These are phyloP conservation scores for Caenorhabditis briggsae DNA, from an alignment of 1,140 invertebrate species.

Conservation along the genomic window DNA sequence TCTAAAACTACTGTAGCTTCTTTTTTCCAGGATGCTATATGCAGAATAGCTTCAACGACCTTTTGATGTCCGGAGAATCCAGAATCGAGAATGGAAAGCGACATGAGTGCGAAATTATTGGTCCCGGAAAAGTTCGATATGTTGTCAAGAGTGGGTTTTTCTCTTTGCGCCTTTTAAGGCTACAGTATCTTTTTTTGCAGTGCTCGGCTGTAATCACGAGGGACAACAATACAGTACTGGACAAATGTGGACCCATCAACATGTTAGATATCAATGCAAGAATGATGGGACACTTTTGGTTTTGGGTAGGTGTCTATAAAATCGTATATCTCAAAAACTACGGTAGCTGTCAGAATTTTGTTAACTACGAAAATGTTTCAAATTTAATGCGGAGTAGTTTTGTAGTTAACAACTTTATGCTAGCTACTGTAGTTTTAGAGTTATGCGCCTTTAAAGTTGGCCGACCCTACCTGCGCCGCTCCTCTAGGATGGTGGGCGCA, in stretches of 20 bases:
- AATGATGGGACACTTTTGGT: slow-evolving; percentile 70
- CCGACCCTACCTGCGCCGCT: too few relatives aligned
- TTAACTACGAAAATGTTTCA: too few relatives aligned
- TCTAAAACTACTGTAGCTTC: too few relatives aligned
- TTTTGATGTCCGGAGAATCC: slow-evolving; percentile 74
- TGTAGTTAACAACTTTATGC: too few relatives aligned
- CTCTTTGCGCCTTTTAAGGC: slow-evolving; percentile 52
- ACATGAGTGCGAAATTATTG: slow-evolving; percentile 73
- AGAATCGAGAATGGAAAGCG: slow-evolving; percentile 71
- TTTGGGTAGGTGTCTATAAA: slow-evolving; percentile 67
- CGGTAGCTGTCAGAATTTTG: too few relatives aligned
- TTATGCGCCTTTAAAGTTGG: too few relatives aligned
- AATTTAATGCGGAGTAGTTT: too few relatives aligned
- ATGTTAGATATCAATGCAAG: slow-evolving; percentile 75
- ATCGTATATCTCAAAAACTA: too few relatives aligned
- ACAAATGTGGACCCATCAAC: slow-evolving; percentile 77
- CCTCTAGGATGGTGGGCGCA: too few relatives aligned
- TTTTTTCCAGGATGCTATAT: slow-evolving; percentile 73
- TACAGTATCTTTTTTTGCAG: background rate
- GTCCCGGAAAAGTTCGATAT: slow-evolving; percentile 75
- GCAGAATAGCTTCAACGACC: slow-evolving; percentile 70
- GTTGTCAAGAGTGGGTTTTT: slow-evolving; percentile 70
- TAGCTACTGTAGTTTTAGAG: too few relatives aligned
- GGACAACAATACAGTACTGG: slow-evolving; percentile 64
- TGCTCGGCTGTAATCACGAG: slow-evolving; percentile 61